Evolutionary conservation across 23 tunicate species (phyloP).

Genomic region (Ascidia mentula): DNA sequence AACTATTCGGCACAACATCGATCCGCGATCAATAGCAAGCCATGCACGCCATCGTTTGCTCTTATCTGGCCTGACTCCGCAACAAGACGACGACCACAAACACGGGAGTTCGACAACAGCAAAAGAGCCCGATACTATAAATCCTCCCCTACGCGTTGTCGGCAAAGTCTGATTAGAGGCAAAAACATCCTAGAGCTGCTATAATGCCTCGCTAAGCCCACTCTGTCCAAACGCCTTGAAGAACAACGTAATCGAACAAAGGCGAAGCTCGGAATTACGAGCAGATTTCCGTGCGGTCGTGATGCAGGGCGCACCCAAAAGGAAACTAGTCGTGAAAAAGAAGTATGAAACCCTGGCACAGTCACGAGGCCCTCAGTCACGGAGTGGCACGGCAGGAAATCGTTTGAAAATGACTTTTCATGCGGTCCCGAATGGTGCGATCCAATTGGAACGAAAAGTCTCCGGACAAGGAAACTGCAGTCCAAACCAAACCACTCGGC

Average conservation of each 20-base stretch:
- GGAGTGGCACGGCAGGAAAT: slow-evolving; percentile 12
- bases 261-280: too few relatives aligned
- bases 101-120: slow-evolving; percentile 1
- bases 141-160: background rate
- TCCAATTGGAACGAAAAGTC: background rate
- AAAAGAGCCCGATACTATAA: background rate
- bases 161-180: background rate
- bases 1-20: too few relatives aligned
- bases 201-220: background rate
- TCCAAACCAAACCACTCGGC: too few relatives aligned
- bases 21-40: background rate
- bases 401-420: slow-evolving; percentile 8
- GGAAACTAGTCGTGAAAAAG: background rate
- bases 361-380: slow-evolving; percentile 3
- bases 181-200: too few relatives aligned
- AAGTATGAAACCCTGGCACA: background rate
- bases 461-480: background rate
- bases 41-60: background rate
- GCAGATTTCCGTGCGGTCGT: background rate
- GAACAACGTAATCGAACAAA: too few relatives aligned
- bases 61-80: background rate
- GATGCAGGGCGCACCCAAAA: background rate
- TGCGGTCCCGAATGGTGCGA: background rate
- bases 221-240: background rate
- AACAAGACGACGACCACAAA: background rate